These are phyloP conservation scores for Australoheros facetus DNA, from an alignment of 2,797 vertebrate genomes.

Conservation along the genomic window DNA sequence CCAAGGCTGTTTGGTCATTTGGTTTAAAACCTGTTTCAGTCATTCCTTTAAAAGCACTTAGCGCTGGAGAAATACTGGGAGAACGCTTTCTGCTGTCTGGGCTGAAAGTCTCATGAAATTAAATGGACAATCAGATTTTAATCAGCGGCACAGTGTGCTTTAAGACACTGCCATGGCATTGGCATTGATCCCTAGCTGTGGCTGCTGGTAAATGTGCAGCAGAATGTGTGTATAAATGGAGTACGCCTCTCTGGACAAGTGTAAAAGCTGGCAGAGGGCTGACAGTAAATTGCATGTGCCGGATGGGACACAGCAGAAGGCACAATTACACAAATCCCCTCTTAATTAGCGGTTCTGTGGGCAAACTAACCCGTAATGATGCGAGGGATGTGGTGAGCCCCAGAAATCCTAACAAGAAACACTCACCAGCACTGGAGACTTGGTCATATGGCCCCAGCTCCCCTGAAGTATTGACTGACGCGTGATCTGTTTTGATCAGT, in stretches of 20 bases:
- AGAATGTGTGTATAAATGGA: slow-evolving; percentile 79
- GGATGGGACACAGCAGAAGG: slow-evolving; percentile 86
- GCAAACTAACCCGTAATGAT: slow-evolving; percentile 83
- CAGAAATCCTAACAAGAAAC: slow-evolving; percentile 80
- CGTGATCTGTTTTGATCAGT: slow-evolving; percentile 73
- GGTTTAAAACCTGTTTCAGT: slow-evolving; percentile 21
- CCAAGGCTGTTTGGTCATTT: slow-evolving; percentile 15
- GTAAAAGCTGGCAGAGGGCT: slow-evolving; percentile 79
- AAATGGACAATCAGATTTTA: slow-evolving; percentile 78
- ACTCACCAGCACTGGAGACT: slow-evolving; percentile 65
- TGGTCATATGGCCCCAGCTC: slow-evolving; percentile 66
- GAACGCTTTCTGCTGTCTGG: slow-evolving; percentile 36
- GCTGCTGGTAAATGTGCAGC: slow-evolving; percentile 74
- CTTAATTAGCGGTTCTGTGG: slow-evolving; percentile 87
- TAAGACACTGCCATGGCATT: slow-evolving; percentile 74
- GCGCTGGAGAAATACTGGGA: slow-evolving; percentile 17
- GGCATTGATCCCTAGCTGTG: slow-evolving; percentile 79
- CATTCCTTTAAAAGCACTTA: slow-evolving; percentile 7
- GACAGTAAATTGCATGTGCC: slow-evolving; percentile 82
- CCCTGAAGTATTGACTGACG: slow-evolving; percentile 64
- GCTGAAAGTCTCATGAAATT: slow-evolving; percentile 62
- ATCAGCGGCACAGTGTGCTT: slow-evolving; percentile 77
- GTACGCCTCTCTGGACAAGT: slow-evolving; percentile 81
- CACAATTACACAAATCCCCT: slow-evolving; percentile 88
- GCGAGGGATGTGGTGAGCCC: slow-evolving; percentile 75